Evolutionary conservation across 2,797 vertebrate genomes (phyloP).

Genomic region (Tiaroga cobitis): DNA sequence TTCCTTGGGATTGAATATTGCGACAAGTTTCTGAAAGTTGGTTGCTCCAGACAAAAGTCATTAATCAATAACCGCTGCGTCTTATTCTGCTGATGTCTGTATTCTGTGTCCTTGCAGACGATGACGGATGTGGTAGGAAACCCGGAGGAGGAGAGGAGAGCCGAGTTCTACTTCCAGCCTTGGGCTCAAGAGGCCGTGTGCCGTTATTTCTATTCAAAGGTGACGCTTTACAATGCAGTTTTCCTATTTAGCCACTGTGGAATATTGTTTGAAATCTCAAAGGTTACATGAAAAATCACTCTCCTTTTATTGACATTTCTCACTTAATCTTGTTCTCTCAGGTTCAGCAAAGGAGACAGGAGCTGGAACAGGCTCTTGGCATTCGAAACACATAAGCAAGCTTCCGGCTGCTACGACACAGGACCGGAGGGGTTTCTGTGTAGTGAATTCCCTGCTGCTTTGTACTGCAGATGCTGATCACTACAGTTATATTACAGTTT

Average conservation of each 20-base stretch:
- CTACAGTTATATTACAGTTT: constrained; percentile 50
- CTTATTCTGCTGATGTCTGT: constrained; percentile 9
- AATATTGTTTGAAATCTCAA: not conserved
- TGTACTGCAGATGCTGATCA: constrained; percentile 33
- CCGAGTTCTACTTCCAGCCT: constrained; percentile 98
- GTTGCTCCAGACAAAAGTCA: not conserved
- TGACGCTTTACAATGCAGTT: constrained; percentile 59
- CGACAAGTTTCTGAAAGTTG: not conserved
- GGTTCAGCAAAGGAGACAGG: constrained; percentile 98
- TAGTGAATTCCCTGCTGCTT: constrained; percentile 16
- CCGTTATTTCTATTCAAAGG: constrained; percentile 99
- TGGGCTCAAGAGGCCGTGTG: constrained; percentile 99
- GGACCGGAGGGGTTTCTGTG: constrained; percentile 45
- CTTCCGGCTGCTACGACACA: not conserved
- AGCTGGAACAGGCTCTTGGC: constrained; percentile 96
- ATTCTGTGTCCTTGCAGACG: constrained; percentile 76
- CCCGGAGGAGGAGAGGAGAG: constrained; percentile 95
- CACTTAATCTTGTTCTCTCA: constrained; percentile 63
- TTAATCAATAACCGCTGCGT: not conserved
- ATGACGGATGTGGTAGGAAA: constrained; percentile 99
- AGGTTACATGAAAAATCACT: too few species aligned
- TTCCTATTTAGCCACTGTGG: not conserved
- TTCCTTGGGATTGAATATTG: not conserved
- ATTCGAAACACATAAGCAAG: constrained; percentile 94
- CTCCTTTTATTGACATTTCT: not conserved